These are phyloP conservation scores for Xenopus laevis DNA, from an alignment of 2,113 vertebrate genomes.

Conservation along the genomic window DNA sequence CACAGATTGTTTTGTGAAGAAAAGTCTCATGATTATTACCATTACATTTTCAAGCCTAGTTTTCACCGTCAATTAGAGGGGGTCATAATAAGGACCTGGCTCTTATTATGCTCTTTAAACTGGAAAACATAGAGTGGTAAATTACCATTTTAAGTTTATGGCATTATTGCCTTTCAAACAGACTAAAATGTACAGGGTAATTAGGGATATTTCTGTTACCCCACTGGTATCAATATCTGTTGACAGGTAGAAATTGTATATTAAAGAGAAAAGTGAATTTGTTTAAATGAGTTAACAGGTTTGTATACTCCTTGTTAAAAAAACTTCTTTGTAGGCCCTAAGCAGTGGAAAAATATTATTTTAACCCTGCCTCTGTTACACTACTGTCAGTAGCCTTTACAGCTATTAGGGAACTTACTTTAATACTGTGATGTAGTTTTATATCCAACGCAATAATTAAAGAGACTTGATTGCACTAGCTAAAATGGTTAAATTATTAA, in stretches of 20 bases:
- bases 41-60: conserved; percentile 64
- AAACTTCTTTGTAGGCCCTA: conserved; percentile 52
- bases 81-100: conserved; percentile 66
- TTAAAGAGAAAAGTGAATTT: conserved; percentile 67
- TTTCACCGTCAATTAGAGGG: conserved; percentile 66
- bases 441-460: too few relatives aligned
- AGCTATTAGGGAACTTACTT: too few relatives aligned
- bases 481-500: too few relatives aligned
- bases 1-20: conserved; percentile 68
- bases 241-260: conserved; percentile 66
- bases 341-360: conserved; percentile 50
- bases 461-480: too few relatives aligned
- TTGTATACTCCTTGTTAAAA: conserved; percentile 52
- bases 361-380: conserved; percentile 50
- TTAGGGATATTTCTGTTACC: conserved; percentile 66
- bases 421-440: too few relatives aligned
- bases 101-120: conserved; percentile 71
- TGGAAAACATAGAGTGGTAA: conserved; percentile 64
- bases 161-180: conserved; percentile 66
- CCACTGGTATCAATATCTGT: conserved; percentile 63
- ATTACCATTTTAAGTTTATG: conserved; percentile 69
- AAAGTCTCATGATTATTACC: conserved; percentile 71
- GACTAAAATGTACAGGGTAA: conserved; percentile 65
- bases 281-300: conserved; percentile 57
- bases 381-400: too few relatives aligned